Conservation (phyloP, 1,140 invertebrate species). For the Holotrichia oblita region DNA sequence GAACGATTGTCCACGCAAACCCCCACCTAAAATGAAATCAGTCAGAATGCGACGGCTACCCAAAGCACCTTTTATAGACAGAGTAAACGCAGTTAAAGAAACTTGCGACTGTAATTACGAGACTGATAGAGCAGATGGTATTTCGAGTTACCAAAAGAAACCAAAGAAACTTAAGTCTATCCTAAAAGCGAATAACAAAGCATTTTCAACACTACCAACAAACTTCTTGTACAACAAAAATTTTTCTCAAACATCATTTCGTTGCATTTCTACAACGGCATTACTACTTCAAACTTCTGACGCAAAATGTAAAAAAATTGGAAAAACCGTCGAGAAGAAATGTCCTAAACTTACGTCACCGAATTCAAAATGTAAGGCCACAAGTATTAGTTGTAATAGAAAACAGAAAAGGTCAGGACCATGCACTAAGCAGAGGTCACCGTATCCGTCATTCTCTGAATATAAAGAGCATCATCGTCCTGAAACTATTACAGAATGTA, state of each 20-base stretch:
- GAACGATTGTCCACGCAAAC: background rate
- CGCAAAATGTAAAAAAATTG: conserved; percentile 26
- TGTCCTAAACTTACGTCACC: background rate
- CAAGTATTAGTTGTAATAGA: background rate
- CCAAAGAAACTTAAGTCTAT: background rate
- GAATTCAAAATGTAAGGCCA: background rate
- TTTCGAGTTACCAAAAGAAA: background rate
- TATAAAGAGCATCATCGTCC: conserved; percentile 31
- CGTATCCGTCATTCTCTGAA: conserved; percentile 41
- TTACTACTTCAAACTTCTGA: background rate
- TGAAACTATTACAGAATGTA: conserved; percentile 21
- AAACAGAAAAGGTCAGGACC: background rate
- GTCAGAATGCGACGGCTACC: background rate
- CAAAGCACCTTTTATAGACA: background rate
- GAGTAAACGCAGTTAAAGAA: background rate
- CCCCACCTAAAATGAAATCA: background rate
- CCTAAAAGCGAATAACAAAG: background rate
- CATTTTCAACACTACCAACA: background rate
- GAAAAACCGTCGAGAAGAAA: background rate
- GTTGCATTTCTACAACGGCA: background rate
- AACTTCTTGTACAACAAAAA: conserved; percentile 10
- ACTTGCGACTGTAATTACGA: background rate
- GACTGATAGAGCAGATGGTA: background rate
- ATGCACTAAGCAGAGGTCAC: conserved; percentile 36
- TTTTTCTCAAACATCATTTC: background rate